Evolutionary conservation across 2,888 invertebrate genomes (phyloP), one percentile per base, ranked within the genome.

Genomic region (Cheilosia pagana): DNA sequence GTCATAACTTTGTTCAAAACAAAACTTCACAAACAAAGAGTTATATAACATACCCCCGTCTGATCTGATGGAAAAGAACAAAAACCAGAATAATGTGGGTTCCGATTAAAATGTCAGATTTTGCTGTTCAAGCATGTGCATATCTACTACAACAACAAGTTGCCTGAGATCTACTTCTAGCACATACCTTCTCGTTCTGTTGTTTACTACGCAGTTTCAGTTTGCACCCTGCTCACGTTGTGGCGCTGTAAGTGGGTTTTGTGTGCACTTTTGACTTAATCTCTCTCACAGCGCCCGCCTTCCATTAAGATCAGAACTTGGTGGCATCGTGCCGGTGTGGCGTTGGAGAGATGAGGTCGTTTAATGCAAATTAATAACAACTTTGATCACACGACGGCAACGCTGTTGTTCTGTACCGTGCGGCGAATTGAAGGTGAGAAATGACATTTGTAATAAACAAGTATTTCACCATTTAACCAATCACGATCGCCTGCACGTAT

Each of bases 1-100:
- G 53, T 59, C 63, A 68, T 76, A 68, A 81, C 28, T 63, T 70
- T 59, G 43, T 63, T 59, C 41, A 79, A 67, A 75, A 70, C 62
- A 68, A 81, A 59, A 75, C 65, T 67, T 41, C 67, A 63, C 45
- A 52, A 74, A 52, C 31, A 79, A 74, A 50, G 57, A 43, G 19
- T 81, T 81, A 74, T 48, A 74, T 68, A 74, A 79, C 43, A 28
- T 3, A 19, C 41, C 14, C 39, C 10, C 31, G 5, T 25, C 10
- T 16, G 41, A 21, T 43, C 31, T 23, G 52, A 25, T 57, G 21
- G 19, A 62, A 62, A 35, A 31, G 52, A 72, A 53, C 62, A 52
- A 6, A 52, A 57, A 62, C 52, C 12, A 62, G 62, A 62, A 60
- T 60, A 31, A 7, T 25, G 50, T 31, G 35, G 25, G 59, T 59